Percentiles rank a stretch among this genome's conserved stretches.
Conservation (phyloP, 2,113 vertebrate genomes). For the Xiphorhynchus elegans region DNA sequence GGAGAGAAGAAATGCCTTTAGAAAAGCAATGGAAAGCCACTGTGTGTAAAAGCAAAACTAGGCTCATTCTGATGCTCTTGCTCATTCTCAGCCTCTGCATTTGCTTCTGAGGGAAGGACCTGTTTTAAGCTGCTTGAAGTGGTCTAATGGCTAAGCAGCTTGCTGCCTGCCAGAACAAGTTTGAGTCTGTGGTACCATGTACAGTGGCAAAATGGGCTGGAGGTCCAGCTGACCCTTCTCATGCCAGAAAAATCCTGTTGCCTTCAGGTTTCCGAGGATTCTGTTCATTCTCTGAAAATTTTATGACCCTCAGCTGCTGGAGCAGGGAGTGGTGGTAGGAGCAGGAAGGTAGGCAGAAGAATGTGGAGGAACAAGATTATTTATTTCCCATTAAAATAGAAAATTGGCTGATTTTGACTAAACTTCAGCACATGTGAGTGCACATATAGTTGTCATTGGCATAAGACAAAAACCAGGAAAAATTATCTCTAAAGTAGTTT, state of each 20-base stretch:
- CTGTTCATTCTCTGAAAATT: background rate
- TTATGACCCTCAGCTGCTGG: background rate
- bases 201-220: background rate
- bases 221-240: background rate
- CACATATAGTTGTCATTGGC: background rate
- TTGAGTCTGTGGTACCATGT: rapidly evolving
- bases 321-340: background rate
- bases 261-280: background rate
- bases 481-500: background rate
- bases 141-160: background rate
- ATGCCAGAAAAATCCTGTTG: background rate
- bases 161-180: rapidly evolving
- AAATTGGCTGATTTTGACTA: background rate
- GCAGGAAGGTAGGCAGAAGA: background rate
- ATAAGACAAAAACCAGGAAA: background rate
- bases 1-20: background rate
- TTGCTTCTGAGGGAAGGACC: background rate
- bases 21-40: background rate
- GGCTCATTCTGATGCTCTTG: background rate
- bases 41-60: background rate
- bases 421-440: background rate
- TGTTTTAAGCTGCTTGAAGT: background rate
- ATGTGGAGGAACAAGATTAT: background rate
- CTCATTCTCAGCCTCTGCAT: background rate
- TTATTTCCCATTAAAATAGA: background rate